Evolutionary conservation across 2,797 vertebrate species (phyloP), one percentile per base, ranked within the genome.

Genomic region (Amniataba percoides): DNA sequence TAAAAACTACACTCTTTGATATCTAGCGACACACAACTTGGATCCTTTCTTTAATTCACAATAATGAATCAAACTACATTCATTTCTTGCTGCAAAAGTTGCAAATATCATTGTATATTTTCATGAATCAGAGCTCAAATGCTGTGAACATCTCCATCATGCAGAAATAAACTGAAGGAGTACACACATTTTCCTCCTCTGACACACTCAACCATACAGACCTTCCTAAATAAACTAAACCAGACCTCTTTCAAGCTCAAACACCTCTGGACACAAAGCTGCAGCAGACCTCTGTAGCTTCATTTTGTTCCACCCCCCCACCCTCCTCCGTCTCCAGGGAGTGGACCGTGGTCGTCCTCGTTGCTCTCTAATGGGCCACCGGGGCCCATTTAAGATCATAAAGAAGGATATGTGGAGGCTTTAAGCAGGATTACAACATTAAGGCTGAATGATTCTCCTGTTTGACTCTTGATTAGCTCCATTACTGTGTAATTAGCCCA

Each of bases 361-460:
- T 80, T 88, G 83, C 81, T 79, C 81, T 82, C 74, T 92, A 90
- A 92, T 83, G 74, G 83, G 66, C 91, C 89, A 84, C 84, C 18
- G 78, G 94, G 91, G 90, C 80, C 88, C 88, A 87, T 87, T 92
- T 86, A 85, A 89, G 90, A 90, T 88, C 91, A 89, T 89, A 92
- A 84, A 92, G 87, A 84, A 88, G 87, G 84, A 87, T 71, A 75
- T 71, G 81, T 82, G 84, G 83, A 75, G 80, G 77, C 65, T 88
- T 87, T 46, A 78, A 85, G 78, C 78, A 81, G 91, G 80, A 88
- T 92, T 88, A 90, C 80, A 84, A 66, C 88, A 82, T 77, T 73
- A 58, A 12, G 56, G 51, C 61, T 81, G 68, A 89, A 88, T 82
- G 86, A 77, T 85, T 78, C 81, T 80, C 70, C 84, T 87, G 81